phyloP scores from a whole-genome alignment of 2,888 invertebrate species.

The Tanypteryx hageni region DNA sequence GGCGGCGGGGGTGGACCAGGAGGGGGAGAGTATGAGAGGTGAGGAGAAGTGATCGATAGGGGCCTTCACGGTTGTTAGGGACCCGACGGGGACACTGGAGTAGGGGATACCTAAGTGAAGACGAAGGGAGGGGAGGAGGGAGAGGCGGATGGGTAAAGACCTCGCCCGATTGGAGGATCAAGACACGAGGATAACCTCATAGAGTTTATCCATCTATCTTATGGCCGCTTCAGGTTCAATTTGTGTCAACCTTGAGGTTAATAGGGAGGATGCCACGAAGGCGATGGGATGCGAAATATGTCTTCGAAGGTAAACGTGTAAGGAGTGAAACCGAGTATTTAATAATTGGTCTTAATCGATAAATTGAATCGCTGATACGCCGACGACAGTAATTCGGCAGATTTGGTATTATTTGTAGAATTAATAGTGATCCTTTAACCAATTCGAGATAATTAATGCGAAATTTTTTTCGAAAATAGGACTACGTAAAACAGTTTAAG shows the following conservation, averaged over 20 bases:
- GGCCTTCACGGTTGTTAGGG: neutral
- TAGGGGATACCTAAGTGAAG: neutral
- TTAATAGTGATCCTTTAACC: too few relatives aligned
- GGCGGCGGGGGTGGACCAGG: neutral
- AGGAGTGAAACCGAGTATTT: neutral
- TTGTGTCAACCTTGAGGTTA: neutral
- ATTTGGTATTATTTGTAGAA: too few relatives aligned
- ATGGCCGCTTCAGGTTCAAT: neutral
- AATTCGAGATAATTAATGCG: too few relatives aligned
- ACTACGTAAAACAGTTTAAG: too few relatives aligned
- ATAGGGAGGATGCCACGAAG: neutral
- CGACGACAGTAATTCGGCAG: neutral
- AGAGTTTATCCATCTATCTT: neutral
- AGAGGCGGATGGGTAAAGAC: neutral
- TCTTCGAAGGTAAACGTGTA: too few relatives aligned
- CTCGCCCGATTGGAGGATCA: neutral
- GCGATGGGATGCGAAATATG: neutral
- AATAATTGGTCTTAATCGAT: neutral
- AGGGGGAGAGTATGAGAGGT: neutral
- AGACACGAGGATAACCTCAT: neutral
- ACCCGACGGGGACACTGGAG: neutral
- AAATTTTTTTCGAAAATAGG: too few relatives aligned
- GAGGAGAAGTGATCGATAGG: conserved; percentile 1
- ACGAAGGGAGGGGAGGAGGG: too few relatives aligned
- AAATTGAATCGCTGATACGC: neutral